Evolutionary conservation across 1,140 invertebrate species (phyloP).

Genomic region (Agrilus planipennis): DNA sequence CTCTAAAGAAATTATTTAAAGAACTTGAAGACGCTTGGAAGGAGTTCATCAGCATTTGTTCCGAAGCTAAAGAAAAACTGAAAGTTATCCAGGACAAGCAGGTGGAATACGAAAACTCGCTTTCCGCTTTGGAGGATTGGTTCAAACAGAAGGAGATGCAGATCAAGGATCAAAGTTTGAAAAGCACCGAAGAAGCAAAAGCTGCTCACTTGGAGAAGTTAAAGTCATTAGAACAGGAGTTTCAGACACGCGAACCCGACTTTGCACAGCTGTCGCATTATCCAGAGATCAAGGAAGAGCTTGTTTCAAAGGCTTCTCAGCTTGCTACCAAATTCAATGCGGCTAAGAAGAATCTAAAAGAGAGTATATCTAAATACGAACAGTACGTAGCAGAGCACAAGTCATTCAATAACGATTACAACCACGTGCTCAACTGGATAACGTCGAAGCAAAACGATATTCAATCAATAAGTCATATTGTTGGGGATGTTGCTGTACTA

Average conservation of each 20-base stretch:
- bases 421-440: conserved; percentile 63
- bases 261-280: conserved; percentile 61
- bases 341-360: conserved; percentile 70
- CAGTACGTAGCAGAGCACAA: conserved; percentile 77
- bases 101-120: conserved; percentile 64
- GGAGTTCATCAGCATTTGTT: conserved; percentile 60
- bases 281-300: conserved; percentile 64
- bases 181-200: conserved; percentile 74
- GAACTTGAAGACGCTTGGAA: conserved; percentile 65
- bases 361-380: conserved; percentile 65
- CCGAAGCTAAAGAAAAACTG: conserved; percentile 51
- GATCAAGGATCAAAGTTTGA: conserved; percentile 81
- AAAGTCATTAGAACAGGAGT: conserved; percentile 59
- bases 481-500: conserved; percentile 72
- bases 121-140: conserved; percentile 71
- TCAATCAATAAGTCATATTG: conserved; percentile 68
- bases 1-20: conserved; percentile 62
- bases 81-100: conserved; percentile 60
- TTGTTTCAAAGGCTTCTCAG: conserved; percentile 65
- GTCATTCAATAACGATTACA: conserved; percentile 67
- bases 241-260: conserved; percentile 54
- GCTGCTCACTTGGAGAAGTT: conserved; percentile 67
- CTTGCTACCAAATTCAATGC: conserved; percentile 74
- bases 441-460: conserved; percentile 57
- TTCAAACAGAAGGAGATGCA: conserved; percentile 70